These are phyloP conservation scores for Eulemur rubriventer DNA, from an alignment of 2,797 vertebrate genomes.

Conservation along the genomic window DNA sequence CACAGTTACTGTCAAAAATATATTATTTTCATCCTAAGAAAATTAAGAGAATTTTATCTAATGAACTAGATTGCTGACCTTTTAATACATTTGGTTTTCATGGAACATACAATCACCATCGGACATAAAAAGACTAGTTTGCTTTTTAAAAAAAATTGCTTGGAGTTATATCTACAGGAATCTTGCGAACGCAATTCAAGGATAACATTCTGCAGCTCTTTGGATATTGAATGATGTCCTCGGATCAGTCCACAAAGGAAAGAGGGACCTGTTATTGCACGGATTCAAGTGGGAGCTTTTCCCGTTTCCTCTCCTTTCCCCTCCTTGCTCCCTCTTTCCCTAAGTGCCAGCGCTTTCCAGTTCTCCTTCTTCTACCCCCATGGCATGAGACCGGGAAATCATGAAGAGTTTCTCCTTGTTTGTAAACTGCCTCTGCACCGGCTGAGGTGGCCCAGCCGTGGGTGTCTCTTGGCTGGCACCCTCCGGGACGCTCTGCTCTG, in stretches of 20 bases:
- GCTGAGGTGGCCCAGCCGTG: constrained; percentile 61
- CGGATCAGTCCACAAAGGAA: background rate
- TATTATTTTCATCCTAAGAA: constrained; percentile 83
- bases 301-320: background rate
- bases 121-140: constrained; percentile 80
- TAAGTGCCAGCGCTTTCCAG: constrained; percentile 84
- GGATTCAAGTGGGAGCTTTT: background rate
- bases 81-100: constrained; percentile 87
- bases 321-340: background rate
- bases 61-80: constrained; percentile 80
- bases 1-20: constrained; percentile 86
- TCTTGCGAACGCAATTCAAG: constrained; percentile 79
- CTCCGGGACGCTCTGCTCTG: constrained; percentile 69
- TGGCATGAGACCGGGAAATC: constrained; percentile 87
- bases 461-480: constrained; percentile 74
- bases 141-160: constrained; percentile 75
- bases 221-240: constrained; percentile 81
- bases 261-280: background rate
- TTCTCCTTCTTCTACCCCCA: constrained; percentile 83
- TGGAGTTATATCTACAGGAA: constrained; percentile 82
- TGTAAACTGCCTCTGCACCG: constrained; percentile 86
- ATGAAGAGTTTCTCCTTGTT: constrained; percentile 91
- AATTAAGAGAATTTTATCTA: constrained; percentile 76
- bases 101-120: constrained; percentile 86
- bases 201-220: constrained; percentile 87